Percentiles rank a stretch among this genome's conserved stretches.
These are phyloP conservation scores for Ceyx cyanopectus DNA, from an alignment of 2,113 vertebrate species.

Conservation along the genomic window DNA sequence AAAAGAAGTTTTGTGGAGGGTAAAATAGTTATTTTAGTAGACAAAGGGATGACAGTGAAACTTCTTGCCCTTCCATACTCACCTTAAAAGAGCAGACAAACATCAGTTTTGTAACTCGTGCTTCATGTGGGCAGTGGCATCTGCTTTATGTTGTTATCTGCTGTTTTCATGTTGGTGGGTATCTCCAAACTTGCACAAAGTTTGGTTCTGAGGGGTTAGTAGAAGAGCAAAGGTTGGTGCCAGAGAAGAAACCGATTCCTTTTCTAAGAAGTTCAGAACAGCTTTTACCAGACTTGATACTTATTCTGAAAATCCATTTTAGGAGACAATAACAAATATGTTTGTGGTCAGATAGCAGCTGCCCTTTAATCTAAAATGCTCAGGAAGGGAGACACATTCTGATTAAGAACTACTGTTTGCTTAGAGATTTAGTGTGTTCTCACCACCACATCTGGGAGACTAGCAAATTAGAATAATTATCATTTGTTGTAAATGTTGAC, in stretches of 20 bases:
- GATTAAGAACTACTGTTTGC: background rate
- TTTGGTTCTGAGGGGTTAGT: fast-evolving
- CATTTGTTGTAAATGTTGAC: background rate
- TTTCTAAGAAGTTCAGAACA: background rate
- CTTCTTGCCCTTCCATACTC: background rate
- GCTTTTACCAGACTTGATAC: background rate
- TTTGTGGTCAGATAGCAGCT: background rate
- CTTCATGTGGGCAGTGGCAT: background rate
- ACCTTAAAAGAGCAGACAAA: background rate
- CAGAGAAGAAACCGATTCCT: background rate
- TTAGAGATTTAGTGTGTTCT: background rate
- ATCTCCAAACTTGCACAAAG: background rate
- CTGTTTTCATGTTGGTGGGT: background rate
- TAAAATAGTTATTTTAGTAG: background rate
- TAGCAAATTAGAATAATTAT: background rate
- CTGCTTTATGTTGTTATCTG: background rate
- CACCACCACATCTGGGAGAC: background rate
- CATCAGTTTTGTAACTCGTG: background rate
- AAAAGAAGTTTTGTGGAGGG: background rate
- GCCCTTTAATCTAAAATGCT: background rate
- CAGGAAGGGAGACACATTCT: background rate
- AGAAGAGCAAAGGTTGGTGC: background rate
- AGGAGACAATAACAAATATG: fast-evolving
- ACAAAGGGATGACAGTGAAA: background rate
- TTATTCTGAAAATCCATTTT: background rate